Conservation (phyloP, 2,888 invertebrate species). For the Chrysolina haemoptera region DNA sequence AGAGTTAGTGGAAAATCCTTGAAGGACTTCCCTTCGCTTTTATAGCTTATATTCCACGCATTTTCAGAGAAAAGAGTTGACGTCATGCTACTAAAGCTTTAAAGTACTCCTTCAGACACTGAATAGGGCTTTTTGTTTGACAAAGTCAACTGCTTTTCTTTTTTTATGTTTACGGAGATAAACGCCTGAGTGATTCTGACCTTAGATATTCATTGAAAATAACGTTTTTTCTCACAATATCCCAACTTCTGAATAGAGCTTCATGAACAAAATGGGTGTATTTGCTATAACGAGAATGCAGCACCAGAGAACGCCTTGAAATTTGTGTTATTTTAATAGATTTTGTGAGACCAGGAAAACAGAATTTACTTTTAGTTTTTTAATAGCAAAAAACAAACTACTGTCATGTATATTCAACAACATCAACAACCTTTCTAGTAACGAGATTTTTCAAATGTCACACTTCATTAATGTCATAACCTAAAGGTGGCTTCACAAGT, state of each 20-base stretch:
- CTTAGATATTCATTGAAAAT: not conserved
- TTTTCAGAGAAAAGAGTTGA: not conserved
- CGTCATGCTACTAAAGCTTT: not conserved
- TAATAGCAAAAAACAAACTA: too few relatives aligned
- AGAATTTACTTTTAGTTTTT: too few relatives aligned
- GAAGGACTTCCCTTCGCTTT: not conserved
- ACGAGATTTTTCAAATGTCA: too few relatives aligned
- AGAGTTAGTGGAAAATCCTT: not conserved
- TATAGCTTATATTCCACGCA: not conserved
- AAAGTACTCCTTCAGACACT: slow-evolving; percentile 11
- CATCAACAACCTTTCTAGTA: too few relatives aligned
- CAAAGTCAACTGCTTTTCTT: not conserved
- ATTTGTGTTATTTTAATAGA: too few relatives aligned
- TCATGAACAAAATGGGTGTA: not conserved
- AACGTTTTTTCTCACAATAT: not conserved
- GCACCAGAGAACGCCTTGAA: too few relatives aligned
- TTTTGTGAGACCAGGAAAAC: too few relatives aligned
- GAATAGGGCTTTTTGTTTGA: slow-evolving; percentile 1
- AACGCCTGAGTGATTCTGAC: not conserved
- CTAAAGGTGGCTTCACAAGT: too few relatives aligned
- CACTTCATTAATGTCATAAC: too few relatives aligned
- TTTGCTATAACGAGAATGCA: not conserved
- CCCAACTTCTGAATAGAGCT: not conserved
- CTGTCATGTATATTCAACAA: too few relatives aligned
- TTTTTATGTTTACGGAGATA: not conserved